These are phyloP conservation scores for Lycophotia porphyrea DNA, from an alignment of 2,888 invertebrate species.

Conservation along the genomic window DNA sequence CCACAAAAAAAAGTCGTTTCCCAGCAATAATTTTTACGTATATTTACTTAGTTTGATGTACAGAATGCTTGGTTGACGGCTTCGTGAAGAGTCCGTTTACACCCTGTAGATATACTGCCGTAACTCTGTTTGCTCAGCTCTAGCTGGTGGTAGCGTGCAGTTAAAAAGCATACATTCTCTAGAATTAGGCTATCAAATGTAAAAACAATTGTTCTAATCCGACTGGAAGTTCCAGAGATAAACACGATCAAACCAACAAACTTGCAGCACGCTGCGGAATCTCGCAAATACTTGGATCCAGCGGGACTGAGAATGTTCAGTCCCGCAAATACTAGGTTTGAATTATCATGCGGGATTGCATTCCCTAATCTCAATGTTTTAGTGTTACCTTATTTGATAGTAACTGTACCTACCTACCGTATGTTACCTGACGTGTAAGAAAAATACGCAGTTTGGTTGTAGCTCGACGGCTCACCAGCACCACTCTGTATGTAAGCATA, in stretches of 20 bases:
- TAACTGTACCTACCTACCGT: neutral
- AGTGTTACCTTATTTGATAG: neutral
- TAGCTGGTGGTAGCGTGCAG: no score
- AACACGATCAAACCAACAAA: neutral
- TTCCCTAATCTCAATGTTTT: neutral
- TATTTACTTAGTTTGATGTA: no score
- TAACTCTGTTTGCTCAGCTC: no score
- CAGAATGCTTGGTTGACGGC: no score
- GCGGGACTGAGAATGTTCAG: neutral
- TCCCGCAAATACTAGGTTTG: neutral
- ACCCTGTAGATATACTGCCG: no score
- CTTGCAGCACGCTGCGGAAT: neutral
- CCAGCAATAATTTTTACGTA: no score
- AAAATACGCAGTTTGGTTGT: neutral
- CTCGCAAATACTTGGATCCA: neutral
- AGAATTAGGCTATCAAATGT: no score
- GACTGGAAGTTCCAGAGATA: no score
- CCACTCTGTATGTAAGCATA: neutral
- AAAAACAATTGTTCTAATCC: no score
- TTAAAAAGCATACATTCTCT: no score
- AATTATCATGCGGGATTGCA: neutral
- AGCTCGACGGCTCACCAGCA: neutral
- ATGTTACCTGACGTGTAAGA: neutral
- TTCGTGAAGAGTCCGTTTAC: no score
- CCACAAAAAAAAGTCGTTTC: no score